Conservation (phyloP, 2,113 vertebrate genomes). For the Nesospiza acunhae region DNA sequence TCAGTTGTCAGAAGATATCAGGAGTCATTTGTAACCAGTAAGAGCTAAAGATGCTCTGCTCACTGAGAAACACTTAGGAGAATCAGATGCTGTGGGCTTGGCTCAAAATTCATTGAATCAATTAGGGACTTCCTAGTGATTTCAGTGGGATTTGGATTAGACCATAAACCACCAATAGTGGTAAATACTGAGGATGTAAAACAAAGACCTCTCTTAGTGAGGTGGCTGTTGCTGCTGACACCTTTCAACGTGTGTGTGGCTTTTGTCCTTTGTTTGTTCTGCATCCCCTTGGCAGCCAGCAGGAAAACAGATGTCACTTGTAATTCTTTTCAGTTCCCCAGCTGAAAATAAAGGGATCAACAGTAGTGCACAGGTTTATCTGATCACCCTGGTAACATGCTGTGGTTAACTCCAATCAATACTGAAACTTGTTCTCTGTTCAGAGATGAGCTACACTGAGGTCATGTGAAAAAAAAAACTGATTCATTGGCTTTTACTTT, state of each 20-base stretch:
- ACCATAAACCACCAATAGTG: background rate
- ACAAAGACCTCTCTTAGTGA: background rate
- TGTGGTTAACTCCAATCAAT: background rate
- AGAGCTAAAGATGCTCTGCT: background rate
- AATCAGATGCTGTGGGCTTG: background rate
- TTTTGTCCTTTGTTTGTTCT: constrained; percentile 43
- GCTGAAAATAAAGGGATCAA: constrained; percentile 16
- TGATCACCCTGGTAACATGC: constrained; percentile 22
- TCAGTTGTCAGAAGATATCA: background rate
- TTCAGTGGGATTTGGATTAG: constrained; percentile 1
- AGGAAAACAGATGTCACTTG: constrained; percentile 4
- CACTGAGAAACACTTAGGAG: background rate
- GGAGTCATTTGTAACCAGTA: background rate
- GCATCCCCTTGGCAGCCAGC: background rate
- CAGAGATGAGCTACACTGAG: background rate
- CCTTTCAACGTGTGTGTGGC: background rate
- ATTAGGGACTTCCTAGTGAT: background rate
- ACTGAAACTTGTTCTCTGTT: background rate
- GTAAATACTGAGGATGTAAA: background rate
- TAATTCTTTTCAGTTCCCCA: background rate
- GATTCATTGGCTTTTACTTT: background rate
- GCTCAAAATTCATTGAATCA: background rate
- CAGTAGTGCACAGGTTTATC: background rate
- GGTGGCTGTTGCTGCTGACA: background rate
- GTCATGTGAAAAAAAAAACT: background rate